Percentiles rank a stretch among this genome's conserved stretches.
Evolutionary conservation across 2,797 vertebrate genomes (phyloP).

Genomic region (Cirrhinus mrigala): DNA sequence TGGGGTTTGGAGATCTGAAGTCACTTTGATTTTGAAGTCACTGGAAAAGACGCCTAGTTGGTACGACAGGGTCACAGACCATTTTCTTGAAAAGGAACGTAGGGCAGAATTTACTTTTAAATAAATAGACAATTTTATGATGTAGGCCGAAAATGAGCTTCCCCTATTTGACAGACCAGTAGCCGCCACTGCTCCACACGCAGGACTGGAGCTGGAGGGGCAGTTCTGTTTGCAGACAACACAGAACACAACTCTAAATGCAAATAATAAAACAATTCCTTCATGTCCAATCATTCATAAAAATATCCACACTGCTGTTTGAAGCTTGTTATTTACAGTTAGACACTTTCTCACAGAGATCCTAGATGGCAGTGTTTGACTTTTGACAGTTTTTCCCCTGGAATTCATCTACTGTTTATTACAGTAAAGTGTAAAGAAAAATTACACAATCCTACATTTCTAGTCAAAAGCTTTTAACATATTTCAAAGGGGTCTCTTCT

Average conservation of each 20-base stretch:
- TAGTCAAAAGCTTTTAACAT: conserved; percentile 65
- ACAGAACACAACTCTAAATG: not conserved
- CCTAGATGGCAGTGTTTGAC: conserved; percentile 2
- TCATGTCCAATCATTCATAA: conserved; percentile 2
- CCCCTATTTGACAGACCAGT: too few species aligned
- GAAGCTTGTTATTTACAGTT: not conserved
- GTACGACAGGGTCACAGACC: too few species aligned
- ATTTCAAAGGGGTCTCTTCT: not conserved
- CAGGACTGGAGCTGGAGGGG: conserved; percentile 16
- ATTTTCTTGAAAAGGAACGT: too few species aligned
- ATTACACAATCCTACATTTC: conserved; percentile 83
- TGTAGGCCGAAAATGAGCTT: too few species aligned
- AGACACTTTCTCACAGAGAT: not conserved
- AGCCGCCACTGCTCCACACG: too few species aligned
- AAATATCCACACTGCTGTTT: conserved; percentile 41
- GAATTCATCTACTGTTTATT: conserved; percentile 77
- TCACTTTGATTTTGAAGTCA: too few species aligned
- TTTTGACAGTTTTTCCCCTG: conserved; percentile 35
- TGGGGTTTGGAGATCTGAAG: too few species aligned
- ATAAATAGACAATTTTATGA: too few species aligned
- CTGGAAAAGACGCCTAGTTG: too few species aligned
- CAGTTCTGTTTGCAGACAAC: conserved; percentile 30
- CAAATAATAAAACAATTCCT: not conserved
- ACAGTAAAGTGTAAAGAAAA: conserved; percentile 82
- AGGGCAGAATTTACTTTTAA: too few species aligned